phyloP scores from a whole-genome alignment of 2,113 vertebrate genomes.

The Mastomys coucha region DNA sequence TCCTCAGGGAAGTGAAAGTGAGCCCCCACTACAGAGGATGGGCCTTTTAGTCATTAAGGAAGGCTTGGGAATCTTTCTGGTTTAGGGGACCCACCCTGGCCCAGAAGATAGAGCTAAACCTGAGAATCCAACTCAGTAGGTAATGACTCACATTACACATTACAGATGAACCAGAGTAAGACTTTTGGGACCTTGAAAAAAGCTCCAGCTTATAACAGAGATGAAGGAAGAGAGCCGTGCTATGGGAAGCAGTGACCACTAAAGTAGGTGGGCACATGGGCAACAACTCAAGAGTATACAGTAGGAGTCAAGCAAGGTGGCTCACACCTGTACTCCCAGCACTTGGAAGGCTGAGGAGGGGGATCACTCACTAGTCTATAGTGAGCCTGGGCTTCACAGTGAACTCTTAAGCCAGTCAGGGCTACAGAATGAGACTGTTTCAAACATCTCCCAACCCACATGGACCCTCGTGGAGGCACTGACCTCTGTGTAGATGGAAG shows the following conservation, averaged over 20 bases:
- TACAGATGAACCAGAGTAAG: not conserved
- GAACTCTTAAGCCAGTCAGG: not conserved
- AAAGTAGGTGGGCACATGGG: rapidly evolving
- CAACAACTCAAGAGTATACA: not conserved
- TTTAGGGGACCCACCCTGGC: not conserved
- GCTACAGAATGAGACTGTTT: not conserved
- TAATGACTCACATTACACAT: not conserved
- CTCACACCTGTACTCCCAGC: not conserved
- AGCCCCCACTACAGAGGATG: not conserved
- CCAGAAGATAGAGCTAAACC: not conserved
- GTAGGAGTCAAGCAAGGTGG: not conserved
- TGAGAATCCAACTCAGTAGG: not conserved
- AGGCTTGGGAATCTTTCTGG: not conserved
- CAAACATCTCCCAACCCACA: not conserved
- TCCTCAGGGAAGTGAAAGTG: not conserved
- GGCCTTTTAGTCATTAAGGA: not conserved
- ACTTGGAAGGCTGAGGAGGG: not conserved
- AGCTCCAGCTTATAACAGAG: not conserved
- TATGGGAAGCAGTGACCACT: not conserved
- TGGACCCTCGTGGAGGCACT: rapidly evolving
- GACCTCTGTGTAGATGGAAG: slow-evolving; percentile 94
- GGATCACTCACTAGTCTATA: not conserved
- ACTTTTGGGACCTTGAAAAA: not conserved
- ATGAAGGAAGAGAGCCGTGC: too few species aligned
- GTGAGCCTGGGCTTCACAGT: not conserved